Conservation (phyloP, 2,888 invertebrate species). For the Escarpia spicata region DNA sequence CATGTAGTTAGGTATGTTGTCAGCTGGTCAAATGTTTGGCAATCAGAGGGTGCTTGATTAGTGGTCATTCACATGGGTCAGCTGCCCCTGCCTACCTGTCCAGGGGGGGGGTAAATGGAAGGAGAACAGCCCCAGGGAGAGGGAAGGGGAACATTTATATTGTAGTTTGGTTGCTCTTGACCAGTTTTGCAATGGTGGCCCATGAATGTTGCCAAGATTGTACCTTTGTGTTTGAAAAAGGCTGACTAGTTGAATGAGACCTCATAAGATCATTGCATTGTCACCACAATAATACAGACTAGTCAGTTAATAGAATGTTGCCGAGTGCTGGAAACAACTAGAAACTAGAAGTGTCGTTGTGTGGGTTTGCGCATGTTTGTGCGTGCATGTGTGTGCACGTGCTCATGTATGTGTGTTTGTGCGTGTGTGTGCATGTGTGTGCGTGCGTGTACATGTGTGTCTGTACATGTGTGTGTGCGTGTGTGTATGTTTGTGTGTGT, state of each 20-base stretch:
- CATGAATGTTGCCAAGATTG: not conserved
- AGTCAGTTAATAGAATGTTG: too few species aligned
- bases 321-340: too few species aligned
- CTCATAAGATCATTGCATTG: too few species aligned
- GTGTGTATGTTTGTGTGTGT: not conserved
- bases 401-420: not conserved
- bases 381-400: not conserved
- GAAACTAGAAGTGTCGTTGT: not conserved
- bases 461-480: slow-evolving; percentile 13
- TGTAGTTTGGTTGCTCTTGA: not conserved
- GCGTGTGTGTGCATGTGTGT: not conserved
- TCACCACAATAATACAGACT: too few species aligned
- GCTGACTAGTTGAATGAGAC: too few species aligned
- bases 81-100: too few species aligned
- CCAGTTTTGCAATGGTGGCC: not conserved
- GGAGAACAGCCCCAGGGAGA: too few species aligned
- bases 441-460: not conserved
- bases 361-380: not conserved
- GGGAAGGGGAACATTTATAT: not conserved
- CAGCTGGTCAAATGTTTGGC: not conserved
- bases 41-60: not conserved
- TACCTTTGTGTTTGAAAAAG: not conserved
- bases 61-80: not conserved
- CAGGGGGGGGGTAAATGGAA: too few species aligned
- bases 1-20: not conserved